A percentile compares a stretch with the other conserved stretches of the same genome.
phyloP scores from a whole-genome alignment of 1,140 invertebrate genomes.

The Nymphalis io region DNA sequence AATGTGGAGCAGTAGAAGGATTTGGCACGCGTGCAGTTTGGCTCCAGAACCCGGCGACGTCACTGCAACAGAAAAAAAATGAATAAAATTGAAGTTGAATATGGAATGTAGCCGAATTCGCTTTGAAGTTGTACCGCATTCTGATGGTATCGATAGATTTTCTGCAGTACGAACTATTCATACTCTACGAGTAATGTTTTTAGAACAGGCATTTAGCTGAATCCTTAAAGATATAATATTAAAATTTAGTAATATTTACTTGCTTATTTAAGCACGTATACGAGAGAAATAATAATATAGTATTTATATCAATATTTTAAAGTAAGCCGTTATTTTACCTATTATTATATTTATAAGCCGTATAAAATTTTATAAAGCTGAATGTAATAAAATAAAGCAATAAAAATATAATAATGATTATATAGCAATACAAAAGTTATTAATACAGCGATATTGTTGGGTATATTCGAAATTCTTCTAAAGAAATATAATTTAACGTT shows the following conservation, averaged over 20 bases:
- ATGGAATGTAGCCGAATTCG: slow-evolving; percentile 37
- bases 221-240: neutral
- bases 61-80: slow-evolving; percentile 60
- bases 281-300: no score
- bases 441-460: no score
- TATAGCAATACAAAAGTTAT: no score
- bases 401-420: no score
- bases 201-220: neutral
- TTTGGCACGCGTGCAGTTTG: slow-evolving; percentile 61
- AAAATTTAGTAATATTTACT: neutral
- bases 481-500: no score
- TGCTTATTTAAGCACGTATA: neutral
- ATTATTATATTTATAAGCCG: no score
- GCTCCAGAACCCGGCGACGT: slow-evolving; percentile 66
- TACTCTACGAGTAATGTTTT: slow-evolving; percentile 2
- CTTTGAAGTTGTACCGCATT: slow-evolving; percentile 30
- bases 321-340: no score
- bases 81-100: slow-evolving; percentile 39
- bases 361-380: no score
- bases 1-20: slow-evolving; percentile 55
- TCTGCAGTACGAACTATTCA: slow-evolving; percentile 28
- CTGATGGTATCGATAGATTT: slow-evolving; percentile 24
- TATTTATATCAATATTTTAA: no score
- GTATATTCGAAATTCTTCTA: neutral
- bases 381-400: no score